Base-by-base conservation (phyloP, 2,888 invertebrate species). In the Synergus umbraculus region DNA sequence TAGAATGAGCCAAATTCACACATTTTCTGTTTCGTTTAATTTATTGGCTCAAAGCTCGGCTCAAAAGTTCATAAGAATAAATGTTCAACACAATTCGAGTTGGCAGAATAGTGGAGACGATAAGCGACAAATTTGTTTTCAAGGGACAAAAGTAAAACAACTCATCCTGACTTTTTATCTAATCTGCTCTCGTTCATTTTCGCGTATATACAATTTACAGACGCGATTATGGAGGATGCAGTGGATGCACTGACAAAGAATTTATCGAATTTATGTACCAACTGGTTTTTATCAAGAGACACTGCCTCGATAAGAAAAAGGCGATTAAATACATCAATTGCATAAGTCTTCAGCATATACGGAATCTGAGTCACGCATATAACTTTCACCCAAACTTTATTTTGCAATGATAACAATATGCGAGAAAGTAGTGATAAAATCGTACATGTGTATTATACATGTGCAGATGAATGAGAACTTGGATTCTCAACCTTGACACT, bases 321-420 rank as follows among this genome's bases (percentile, higher is more conserved):
- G 37, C 54, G 54, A 54, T 73, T 73, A 73, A 22, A 69, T 49
- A 22, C n/a, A 54, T n/a, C 49, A 37, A 29, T 73, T 73, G 29
- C 37, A 54, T 54, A 73, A 73, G 73, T 37, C 13, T 54, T 54
- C 54, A 69, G 9, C 29, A 37, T 13, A 73, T 29, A 29, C 54
- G n/a, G 15, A 37, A 54, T 54, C 54, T 73, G 73, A 73, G 37
- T 73, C 73, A 73, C n/a, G 29, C 54, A 54, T 29, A 73, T 73
- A 54, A 54, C 73, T 54, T 73, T 73, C 73, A n/a, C 54, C 46
- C 46, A n/a, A 54, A n/a, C n/a, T 9, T 73, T 73, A 73, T 54
- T 73, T 73, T 73, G 13, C 46, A 69, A 49, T 69, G 18, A 46
- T 73, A 44, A 67, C 22, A 44, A 22, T 29, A 66, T 66, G 64